Conservation (phyloP, 2,113 vertebrate genomes). For the Vombatus ursinus region DNA sequence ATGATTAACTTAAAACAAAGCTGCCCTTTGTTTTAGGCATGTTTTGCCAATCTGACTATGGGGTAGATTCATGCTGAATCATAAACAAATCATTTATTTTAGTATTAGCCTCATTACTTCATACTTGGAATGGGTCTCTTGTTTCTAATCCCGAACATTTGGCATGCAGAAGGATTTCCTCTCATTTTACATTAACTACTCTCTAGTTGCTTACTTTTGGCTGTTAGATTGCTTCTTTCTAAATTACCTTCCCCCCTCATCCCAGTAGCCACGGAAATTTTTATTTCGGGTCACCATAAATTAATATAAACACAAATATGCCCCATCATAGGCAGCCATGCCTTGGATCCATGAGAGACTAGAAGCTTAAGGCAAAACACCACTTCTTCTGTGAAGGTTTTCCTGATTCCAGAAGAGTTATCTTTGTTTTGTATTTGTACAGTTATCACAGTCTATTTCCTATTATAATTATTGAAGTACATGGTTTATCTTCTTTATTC, state of each 20-base stretch:
- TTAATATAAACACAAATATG: not conserved
- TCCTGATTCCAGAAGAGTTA: not conserved
- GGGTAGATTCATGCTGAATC: not conserved
- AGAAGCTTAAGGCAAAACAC: not conserved
- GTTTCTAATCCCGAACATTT: not conserved
- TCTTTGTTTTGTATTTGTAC: not conserved
- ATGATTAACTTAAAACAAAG: not conserved
- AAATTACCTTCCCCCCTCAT: not conserved
- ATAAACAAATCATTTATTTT: not conserved
- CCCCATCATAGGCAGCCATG: not conserved
- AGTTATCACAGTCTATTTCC: not conserved
- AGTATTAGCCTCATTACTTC: not conserved
- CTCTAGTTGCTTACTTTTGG: not conserved
- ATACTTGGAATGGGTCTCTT: not conserved
- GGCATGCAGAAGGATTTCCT: not conserved
- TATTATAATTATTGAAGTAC: not conserved
- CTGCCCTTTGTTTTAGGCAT: not conserved
- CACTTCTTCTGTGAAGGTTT: not conserved
- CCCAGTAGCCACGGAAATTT: not conserved
- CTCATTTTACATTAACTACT: not conserved
- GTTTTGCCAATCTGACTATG: not conserved
- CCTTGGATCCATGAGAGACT: not conserved
- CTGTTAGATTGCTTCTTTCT: not conserved
- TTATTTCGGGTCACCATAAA: not conserved
- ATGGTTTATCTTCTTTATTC: not conserved